Percentiles rank a stretch among this genome's conserved stretches.
Conservation (phyloP, 2,113 vertebrate genomes). For the Pleuronectes platessa region DNA sequence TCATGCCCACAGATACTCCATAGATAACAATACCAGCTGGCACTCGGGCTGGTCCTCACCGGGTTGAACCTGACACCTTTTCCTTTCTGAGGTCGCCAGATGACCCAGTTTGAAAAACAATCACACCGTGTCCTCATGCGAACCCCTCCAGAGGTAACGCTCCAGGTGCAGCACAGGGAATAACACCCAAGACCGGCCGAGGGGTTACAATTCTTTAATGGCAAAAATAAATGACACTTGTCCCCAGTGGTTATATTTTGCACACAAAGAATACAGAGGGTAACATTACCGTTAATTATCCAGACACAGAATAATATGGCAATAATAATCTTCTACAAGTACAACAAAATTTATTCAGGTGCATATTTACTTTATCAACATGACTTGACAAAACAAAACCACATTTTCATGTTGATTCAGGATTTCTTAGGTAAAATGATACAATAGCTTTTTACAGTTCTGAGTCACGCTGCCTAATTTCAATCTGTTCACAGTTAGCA, state of each 20-base stretch:
- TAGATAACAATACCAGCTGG: not conserved
- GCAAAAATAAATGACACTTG: constrained; percentile 26
- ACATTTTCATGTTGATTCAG: not conserved
- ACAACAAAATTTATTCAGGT: not conserved
- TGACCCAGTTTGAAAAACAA: constrained; percentile 13
- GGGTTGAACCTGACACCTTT: constrained; percentile 12
- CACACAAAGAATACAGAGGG: constrained; percentile 6
- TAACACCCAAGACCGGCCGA: not conserved
- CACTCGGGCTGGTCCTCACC: not conserved
- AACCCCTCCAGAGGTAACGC: not conserved
- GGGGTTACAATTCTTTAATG: constrained; percentile 31
- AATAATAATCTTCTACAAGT: not conserved
- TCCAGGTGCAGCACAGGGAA: not conserved
- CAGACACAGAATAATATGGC: constrained; percentile 5
- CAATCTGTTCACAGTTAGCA: not conserved
- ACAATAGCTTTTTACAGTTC: not conserved
- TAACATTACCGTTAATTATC: not conserved
- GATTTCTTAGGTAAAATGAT: not conserved
- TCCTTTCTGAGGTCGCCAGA: not conserved
- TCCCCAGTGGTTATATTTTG: not conserved
- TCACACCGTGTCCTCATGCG: not conserved
- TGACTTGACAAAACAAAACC: not conserved
- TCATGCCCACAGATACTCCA: constrained; percentile 8
- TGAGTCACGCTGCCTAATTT: not conserved
- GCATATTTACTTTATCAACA: not conserved